phyloP scores from a whole-genome alignment of 2,113 vertebrate species.

The Clinocottus analis region DNA sequence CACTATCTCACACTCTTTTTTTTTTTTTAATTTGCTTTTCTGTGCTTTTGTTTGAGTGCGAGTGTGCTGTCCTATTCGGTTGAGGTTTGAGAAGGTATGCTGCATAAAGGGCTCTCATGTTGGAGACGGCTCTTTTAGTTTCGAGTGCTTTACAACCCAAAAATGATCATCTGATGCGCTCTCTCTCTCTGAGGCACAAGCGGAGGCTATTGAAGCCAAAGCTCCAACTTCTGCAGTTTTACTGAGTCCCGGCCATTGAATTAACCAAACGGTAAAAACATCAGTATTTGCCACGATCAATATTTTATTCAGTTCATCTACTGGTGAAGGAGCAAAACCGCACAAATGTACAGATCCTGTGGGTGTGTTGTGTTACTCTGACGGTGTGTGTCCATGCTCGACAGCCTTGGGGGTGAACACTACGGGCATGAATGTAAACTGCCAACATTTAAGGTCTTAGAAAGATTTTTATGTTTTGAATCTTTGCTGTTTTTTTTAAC shows the following conservation, averaged over 20 bases:
- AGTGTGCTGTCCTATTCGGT: conserved; percentile 46
- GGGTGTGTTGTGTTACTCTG: conserved; percentile 48
- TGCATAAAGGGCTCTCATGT: conserved; percentile 48
- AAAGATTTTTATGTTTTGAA: conserved; percentile 46
- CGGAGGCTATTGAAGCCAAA: conserved; percentile 19
- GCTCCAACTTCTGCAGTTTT: conserved; percentile 33
- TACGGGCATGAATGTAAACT: conserved; percentile 76
- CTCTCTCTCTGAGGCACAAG: conserved; percentile 31
- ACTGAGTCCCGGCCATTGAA: neutral
- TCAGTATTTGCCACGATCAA: conserved; percentile 26
- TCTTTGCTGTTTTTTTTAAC: conserved; percentile 52
- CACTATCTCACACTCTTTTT: conserved; percentile 38
- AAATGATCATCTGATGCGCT: conserved; percentile 31
- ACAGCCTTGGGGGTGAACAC: conserved; percentile 44
- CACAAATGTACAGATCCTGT: conserved; percentile 71
- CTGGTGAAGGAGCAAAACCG: conserved; percentile 49
- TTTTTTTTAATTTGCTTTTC: conserved; percentile 39
- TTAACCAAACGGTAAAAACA: conserved; percentile 2
- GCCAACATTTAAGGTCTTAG: conserved; percentile 47
- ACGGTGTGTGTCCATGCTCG: conserved; percentile 55
- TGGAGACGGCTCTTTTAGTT: conserved; percentile 42
- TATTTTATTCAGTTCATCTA: conserved; percentile 33
- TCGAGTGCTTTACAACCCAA: conserved; percentile 50
- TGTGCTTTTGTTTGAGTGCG: conserved; percentile 48
- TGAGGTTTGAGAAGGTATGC: conserved; percentile 59